Evolutionary conservation across 2,113 vertebrate genomes (phyloP), one percentile per base, ranked within the genome.

Genomic region (Vulpes vulpes): DNA sequence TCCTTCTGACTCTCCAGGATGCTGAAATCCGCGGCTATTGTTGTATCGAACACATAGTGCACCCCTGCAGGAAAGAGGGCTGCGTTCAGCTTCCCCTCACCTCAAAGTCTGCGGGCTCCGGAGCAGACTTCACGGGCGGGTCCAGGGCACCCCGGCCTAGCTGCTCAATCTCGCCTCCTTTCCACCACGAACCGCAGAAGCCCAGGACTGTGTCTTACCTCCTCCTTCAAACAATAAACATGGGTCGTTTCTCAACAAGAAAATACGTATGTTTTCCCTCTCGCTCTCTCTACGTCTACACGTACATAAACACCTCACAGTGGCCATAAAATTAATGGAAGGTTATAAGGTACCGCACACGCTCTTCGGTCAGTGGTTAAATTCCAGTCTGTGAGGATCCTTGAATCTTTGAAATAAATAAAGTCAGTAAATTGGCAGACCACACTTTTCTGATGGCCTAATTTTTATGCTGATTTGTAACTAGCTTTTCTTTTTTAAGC

Each of bases 1-100:
- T 99, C 99, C 91, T 98, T 99, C 98, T 99, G 99, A 91, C 99
- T 99, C 98, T 99, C 99, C 87, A 99, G 98, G 98, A 99, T 99
- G 96, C 99, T 99, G 98, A 99, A 99, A 74, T 99, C 99, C 12
- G 99, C 99, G 12, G 99, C 99, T 89, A 99, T 97, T 0, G 99
- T 99, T 83, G 99, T 99, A 97, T 99, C 99, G 38, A 99, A 99
- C 9, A 99, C 99, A 97, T 99, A 99, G 98, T 99, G 99, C 67
- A 99, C 99, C 43, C 99, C 99, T 99, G 81, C 1, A 43, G 69
- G 76, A 43, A 80, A 76, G 27, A 76, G 9, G 32, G 11, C 20
- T 0, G 0, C 15, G 0, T 4, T 65, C 9, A 30, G 91, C 84
- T 49, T 27, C 64, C 25, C 3, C 0, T 5, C 49, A 32, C n/a